phyloP scores from a whole-genome alignment of 2,888 invertebrate genomes.

The Pseudolycoriella hygida region DNA sequence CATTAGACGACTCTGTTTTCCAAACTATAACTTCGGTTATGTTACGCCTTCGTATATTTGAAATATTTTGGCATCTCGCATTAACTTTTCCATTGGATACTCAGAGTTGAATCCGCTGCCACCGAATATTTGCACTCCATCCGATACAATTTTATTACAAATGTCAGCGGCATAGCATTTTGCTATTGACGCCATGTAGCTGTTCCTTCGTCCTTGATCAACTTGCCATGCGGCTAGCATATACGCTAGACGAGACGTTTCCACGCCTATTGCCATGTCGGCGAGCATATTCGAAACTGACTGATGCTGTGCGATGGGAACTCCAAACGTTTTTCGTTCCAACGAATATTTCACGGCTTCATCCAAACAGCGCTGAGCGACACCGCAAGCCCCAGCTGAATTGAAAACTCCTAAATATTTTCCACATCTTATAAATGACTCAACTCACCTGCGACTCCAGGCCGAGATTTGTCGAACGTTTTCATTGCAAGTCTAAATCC shows the following conservation, averaged over 20 bases:
- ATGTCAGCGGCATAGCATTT: slow-evolving; percentile 85
- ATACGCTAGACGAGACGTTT: slow-evolving; percentile 73
- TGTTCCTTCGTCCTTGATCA: slow-evolving; percentile 65
- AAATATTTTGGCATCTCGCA: slow-evolving; percentile 98
- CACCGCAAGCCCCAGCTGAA: slow-evolving; percentile 67
- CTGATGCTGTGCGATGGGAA: slow-evolving; percentile 64
- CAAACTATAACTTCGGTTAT: too few relatives aligned
- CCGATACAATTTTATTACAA: slow-evolving; percentile 84
- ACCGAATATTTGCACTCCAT: slow-evolving; percentile 91
- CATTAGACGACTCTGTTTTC: too few relatives aligned
- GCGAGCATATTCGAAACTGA: slow-evolving; percentile 88
- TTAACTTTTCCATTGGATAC: slow-evolving; percentile 95
- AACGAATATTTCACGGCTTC: slow-evolving; percentile 84
- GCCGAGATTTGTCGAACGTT: slow-evolving; percentile 87
- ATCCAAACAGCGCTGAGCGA: slow-evolving; percentile 78
- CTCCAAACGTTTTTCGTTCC: slow-evolving; percentile 88
- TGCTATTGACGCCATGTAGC: slow-evolving; percentile 84
- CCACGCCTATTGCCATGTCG: slow-evolving; percentile 86
- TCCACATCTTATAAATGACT: too few relatives aligned
- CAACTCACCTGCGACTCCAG: slow-evolving; percentile 51
- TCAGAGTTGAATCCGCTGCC: slow-evolving; percentile 93
- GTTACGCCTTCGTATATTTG: slow-evolving; percentile 97
- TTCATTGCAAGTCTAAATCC: slow-evolving; percentile 97
- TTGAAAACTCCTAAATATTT: too few relatives aligned
- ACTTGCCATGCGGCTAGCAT: slow-evolving; percentile 78